Conservation (phyloP, 2,113 vertebrate genomes). For the Hemiprocne comata region DNA sequence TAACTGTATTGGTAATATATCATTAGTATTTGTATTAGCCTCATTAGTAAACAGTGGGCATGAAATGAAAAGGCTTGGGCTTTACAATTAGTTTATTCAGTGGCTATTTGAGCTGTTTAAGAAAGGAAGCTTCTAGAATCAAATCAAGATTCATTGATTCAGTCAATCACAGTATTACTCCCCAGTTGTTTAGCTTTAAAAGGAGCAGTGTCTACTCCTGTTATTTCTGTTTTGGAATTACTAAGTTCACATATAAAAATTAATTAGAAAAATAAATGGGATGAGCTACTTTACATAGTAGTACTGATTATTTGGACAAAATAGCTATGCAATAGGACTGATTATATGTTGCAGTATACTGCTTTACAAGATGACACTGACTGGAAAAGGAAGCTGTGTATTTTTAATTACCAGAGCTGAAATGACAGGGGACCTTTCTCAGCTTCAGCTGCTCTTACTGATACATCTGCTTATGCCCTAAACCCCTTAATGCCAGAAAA, state of each 20-base stretch:
- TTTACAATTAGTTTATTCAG: neutral
- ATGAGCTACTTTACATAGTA: neutral
- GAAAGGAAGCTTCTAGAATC: neutral
- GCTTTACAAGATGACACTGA: neutral
- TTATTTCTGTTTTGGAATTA: neutral
- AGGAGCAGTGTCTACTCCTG: neutral
- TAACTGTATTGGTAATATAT: neutral
- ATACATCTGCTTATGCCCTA: neutral
- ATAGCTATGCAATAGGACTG: neutral
- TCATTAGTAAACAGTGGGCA: neutral
- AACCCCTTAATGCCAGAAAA: neutral
- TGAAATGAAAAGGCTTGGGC: neutral
- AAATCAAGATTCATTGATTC: neutral
- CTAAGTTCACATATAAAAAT: neutral
- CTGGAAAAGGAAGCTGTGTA: neutral
- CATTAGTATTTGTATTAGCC: neutral
- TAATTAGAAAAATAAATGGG: constrained; percentile 2
- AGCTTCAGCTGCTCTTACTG: neutral
- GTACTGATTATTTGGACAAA: neutral
- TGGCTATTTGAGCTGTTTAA: neutral
- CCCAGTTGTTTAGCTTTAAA: neutral
- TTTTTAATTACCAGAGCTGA: constrained; percentile 1
- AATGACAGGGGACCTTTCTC: neutral
- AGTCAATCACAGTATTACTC: neutral
- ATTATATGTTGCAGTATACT: neutral